Evolutionary conservation across 2,888 invertebrate genomes (phyloP).

Genomic region (Ophion ventricosus): DNA sequence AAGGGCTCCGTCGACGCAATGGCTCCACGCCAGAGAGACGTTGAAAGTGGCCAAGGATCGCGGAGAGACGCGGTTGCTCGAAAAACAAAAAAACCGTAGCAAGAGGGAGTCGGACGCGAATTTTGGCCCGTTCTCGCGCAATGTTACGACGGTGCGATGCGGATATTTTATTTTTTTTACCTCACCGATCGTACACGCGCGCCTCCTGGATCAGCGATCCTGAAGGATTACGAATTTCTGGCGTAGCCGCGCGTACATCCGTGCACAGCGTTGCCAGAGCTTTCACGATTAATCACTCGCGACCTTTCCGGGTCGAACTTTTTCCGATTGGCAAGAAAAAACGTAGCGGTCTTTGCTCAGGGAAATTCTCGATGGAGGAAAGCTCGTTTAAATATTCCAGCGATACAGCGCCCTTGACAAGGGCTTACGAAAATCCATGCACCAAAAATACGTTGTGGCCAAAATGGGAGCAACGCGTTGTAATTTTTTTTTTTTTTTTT

Average conservation of each 20-base stretch:
- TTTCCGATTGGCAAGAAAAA: too few species aligned
- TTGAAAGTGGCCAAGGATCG: slow-evolving; percentile 45
- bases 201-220: slow-evolving; percentile 42
- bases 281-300: slow-evolving; percentile 55
- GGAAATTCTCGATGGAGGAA: too few species aligned
- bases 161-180: slow-evolving; percentile 32
- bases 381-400: too few species aligned
- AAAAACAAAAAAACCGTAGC: slow-evolving; percentile 23
- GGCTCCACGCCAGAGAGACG: slow-evolving; percentile 47
- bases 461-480: neutral
- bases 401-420: too few species aligned
- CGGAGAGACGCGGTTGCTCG: slow-evolving; percentile 26
- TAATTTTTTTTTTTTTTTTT: too few species aligned
- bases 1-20: slow-evolving; percentile 26
- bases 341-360: too few species aligned
- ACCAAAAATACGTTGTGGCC: slow-evolving; percentile 14
- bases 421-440: too few species aligned
- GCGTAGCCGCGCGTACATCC: neutral
- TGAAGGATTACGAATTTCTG: slow-evolving; percentile 51
- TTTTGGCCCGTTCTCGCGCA: slow-evolving; percentile 55
- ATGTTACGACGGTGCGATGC: slow-evolving; percentile 45
- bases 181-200: slow-evolving; percentile 14
- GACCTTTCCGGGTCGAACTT: neutral
- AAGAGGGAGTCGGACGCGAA: slow-evolving; percentile 44
- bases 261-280: slow-evolving; percentile 45